These are phyloP conservation scores for Nemapogon koenigi DNA, from an alignment of 2,888 invertebrate species.

Conservation along the genomic window DNA sequence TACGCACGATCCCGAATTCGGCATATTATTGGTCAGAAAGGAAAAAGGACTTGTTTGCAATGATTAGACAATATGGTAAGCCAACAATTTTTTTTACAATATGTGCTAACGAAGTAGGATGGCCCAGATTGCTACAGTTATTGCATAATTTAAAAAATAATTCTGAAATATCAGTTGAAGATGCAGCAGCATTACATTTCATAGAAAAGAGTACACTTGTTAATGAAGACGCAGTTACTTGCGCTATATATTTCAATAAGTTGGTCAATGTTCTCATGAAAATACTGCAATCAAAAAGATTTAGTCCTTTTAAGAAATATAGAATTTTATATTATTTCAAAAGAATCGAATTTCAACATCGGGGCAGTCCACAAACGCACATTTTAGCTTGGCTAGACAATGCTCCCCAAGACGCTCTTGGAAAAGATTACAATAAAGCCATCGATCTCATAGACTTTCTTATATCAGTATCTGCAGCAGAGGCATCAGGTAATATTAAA, in stretches of 20 bases:
- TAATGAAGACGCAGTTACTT: conserved; percentile 16
- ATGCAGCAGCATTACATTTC: conserved; percentile 8
- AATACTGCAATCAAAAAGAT: conserved; percentile 17
- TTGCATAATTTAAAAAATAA: conserved; percentile 18
- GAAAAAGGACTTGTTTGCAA: conserved; percentile 24
- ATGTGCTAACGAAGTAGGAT: conserved; percentile 23
- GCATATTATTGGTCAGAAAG: conserved; percentile 21
- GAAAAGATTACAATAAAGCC: conserved; percentile 16
- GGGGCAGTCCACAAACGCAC: conserved; percentile 19
- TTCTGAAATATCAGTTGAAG: conserved; percentile 12
- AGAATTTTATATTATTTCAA: conserved; percentile 18
- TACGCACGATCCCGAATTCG: conserved; percentile 21
- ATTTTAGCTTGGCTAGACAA: conserved; percentile 21
- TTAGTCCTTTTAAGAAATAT: conserved; percentile 20
- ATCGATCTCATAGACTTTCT: conserved; percentile 20
- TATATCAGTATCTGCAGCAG: conserved; percentile 17
- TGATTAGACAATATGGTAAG: conserved; percentile 25
- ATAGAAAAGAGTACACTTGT: conserved; percentile 12
- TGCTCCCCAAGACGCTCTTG: conserved; percentile 19
- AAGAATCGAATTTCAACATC: conserved; percentile 22
- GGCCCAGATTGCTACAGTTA: conserved; percentile 18
- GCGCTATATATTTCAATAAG: conserved; percentile 20
- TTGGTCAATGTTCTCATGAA: conserved; percentile 18
- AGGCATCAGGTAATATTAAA: conserved; percentile 19
- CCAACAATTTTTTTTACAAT: conserved; percentile 24